Evolutionary conservation across 2,797 vertebrate species (phyloP).

Genomic region (Sebastes itinus): DNA sequence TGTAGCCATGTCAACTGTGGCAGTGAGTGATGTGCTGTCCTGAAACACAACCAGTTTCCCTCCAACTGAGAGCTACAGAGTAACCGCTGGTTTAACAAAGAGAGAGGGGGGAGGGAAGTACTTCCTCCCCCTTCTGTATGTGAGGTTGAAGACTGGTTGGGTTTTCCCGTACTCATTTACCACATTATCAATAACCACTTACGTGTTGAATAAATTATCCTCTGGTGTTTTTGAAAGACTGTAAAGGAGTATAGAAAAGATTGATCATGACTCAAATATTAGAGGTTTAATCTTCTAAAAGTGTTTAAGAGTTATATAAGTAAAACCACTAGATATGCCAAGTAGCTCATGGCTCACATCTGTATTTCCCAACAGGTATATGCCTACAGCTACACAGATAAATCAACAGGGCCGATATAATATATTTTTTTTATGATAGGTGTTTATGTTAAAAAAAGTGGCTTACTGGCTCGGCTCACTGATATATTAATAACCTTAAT

Average conservation of each 20-base stretch:
- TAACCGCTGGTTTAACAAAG: conserved; percentile 5
- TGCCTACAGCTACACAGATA: background rate
- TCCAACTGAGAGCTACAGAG: conserved; percentile 22
- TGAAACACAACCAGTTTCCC: conserved; percentile 55
- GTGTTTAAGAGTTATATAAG: background rate
- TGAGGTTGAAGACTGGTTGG: background rate
- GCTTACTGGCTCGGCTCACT: too few species aligned
- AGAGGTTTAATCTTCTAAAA: background rate
- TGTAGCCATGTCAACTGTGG: conserved; percentile 21
- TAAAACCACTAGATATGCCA: background rate
- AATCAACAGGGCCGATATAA: background rate
- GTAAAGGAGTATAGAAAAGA: background rate
- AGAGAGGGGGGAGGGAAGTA: background rate
- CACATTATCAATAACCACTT: background rate
- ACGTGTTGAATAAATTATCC: background rate
- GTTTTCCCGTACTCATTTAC: background rate
- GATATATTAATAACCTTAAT: background rate
- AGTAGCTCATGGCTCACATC: too few species aligned
- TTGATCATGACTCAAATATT: background rate
- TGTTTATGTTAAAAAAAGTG: background rate
- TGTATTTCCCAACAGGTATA: too few species aligned
- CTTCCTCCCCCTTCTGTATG: conserved; percentile 1
- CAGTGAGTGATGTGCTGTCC: conserved; percentile 42
- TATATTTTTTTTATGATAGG: background rate
- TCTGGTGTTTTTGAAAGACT: background rate